phyloP scores from a whole-genome alignment of 2,888 invertebrate species.

The Hoplodrina ambigua region DNA sequence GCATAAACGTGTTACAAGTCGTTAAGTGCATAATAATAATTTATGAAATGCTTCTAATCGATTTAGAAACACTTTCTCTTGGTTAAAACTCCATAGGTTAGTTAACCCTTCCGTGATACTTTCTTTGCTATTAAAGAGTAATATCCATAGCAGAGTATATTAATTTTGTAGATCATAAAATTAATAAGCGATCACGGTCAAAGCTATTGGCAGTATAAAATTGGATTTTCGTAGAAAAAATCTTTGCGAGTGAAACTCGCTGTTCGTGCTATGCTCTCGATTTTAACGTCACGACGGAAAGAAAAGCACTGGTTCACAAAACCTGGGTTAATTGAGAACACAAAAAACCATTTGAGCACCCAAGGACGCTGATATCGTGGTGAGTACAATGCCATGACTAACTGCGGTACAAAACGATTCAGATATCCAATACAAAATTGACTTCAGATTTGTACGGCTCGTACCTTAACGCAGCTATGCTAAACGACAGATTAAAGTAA shows the following conservation, averaged over 20 bases:
- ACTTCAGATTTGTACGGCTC: conserved; percentile 27
- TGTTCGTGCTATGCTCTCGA: conserved; percentile 70
- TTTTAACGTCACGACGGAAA: conserved; percentile 70
- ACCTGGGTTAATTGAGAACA: conserved; percentile 61
- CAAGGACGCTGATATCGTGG: conserved; percentile 55
- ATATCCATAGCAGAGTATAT: conserved; percentile 24
- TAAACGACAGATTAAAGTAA: conserved; percentile 29
- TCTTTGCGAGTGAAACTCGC: conserved; percentile 71
- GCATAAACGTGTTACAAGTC: conserved; percentile 71
- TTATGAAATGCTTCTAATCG: conserved; percentile 65
- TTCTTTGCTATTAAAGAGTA: conserved; percentile 44
- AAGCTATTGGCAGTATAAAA: conserved; percentile 47
- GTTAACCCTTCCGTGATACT: conserved; percentile 59
- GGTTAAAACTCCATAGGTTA: conserved; percentile 47
- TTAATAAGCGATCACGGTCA: conserved; percentile 29
- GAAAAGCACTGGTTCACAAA: conserved; percentile 56
- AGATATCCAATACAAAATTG: conserved; percentile 30
- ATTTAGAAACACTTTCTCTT: conserved; percentile 68
- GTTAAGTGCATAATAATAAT: conserved; percentile 66
- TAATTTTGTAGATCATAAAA: conserved; percentile 58
- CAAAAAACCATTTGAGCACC: conserved; percentile 56
- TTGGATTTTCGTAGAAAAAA: conserved; percentile 69
- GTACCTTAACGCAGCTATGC: background rate
- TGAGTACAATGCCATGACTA: conserved; percentile 47
- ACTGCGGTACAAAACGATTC: conserved; percentile 30